Conservation (phyloP, 2,113 vertebrate species). For the Nerophis ophidion region DNA sequence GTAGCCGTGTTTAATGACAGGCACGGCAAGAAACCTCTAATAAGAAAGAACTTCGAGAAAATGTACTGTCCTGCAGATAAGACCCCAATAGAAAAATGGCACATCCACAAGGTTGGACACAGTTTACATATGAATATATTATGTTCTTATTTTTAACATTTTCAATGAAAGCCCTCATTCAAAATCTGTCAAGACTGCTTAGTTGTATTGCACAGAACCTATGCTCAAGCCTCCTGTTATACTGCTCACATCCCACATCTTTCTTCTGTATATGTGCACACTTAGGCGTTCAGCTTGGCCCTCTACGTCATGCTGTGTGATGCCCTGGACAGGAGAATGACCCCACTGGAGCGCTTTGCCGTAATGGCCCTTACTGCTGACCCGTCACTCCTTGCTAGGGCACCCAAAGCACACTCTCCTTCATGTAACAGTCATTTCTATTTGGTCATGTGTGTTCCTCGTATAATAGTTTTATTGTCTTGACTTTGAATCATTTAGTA, state of each 20-base stretch:
- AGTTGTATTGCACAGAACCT: not conserved
- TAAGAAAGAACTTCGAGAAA: slow-evolving; percentile 60
- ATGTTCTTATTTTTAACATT: not conserved
- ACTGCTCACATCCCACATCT: not conserved
- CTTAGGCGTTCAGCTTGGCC: slow-evolving; percentile 79
- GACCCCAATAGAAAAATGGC: slow-evolving; percentile 12
- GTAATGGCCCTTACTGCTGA: slow-evolving; percentile 73
- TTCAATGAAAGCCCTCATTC: not conserved
- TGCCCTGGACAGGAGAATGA: slow-evolving; percentile 55
- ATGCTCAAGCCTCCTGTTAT: no score
- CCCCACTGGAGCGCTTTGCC: slow-evolving; percentile 72
- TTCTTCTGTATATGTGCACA: slow-evolving; percentile 11
- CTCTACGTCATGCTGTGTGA: slow-evolving; percentile 76
- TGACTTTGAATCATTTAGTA: no score
- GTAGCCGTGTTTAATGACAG: slow-evolving; percentile 73
- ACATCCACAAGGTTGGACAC: slow-evolving; percentile 38
- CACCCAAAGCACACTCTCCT: slow-evolving; percentile 1
- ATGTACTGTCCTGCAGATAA: slow-evolving; percentile 60
- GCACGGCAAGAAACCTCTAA: slow-evolving; percentile 54
- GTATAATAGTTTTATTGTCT: not conserved
- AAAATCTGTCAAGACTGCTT: not conserved
- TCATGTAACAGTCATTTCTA: slow-evolving; percentile 14
- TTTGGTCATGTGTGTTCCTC: slow-evolving; percentile 4
- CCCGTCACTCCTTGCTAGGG: slow-evolving; percentile 18
- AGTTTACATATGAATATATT: not conserved